Percentiles rank a stretch among this genome's conserved stretches.
These are phyloP conservation scores for Tragelaphus scriptus DNA, from an alignment of 2,113 vertebrate species.

Conservation along the genomic window DNA sequence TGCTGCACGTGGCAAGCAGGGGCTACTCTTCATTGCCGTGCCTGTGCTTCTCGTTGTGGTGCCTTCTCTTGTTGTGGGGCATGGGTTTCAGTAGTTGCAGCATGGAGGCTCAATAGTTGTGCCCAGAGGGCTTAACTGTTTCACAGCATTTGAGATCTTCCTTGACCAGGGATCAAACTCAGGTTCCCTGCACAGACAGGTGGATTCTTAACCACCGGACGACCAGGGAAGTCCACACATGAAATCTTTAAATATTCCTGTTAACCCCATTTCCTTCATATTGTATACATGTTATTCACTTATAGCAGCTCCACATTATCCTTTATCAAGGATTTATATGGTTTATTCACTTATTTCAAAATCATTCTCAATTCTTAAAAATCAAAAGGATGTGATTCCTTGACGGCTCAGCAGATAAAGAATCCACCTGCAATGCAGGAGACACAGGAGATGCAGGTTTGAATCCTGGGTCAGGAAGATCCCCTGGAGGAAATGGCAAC, in stretches of 20 bases:
- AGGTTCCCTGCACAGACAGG: not conserved
- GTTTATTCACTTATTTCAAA: not conserved
- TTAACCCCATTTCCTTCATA: not conserved
- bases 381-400: not conserved
- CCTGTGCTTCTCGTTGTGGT: not conserved
- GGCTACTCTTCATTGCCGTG: not conserved
- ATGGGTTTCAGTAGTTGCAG: not conserved
- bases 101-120: not conserved
- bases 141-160: not conserved
- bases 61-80: not conserved
- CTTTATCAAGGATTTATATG: not conserved
- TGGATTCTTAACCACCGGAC: not conserved
- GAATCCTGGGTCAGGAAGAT: not conserved
- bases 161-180: not conserved
- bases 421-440: not conserved
- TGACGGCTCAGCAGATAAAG: not conserved
- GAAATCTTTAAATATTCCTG: not conserved
- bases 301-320: not conserved
- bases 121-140: not conserved
- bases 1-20: not conserved
- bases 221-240: not conserved
- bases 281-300: not conserved
- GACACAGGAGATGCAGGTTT: not conserved
- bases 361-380: not conserved
- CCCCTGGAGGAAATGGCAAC: not conserved